Evolutionary conservation across 2,888 invertebrate genomes (phyloP), one percentile per base, ranked within the genome.

Genomic region (Dioctria linearis): DNA sequence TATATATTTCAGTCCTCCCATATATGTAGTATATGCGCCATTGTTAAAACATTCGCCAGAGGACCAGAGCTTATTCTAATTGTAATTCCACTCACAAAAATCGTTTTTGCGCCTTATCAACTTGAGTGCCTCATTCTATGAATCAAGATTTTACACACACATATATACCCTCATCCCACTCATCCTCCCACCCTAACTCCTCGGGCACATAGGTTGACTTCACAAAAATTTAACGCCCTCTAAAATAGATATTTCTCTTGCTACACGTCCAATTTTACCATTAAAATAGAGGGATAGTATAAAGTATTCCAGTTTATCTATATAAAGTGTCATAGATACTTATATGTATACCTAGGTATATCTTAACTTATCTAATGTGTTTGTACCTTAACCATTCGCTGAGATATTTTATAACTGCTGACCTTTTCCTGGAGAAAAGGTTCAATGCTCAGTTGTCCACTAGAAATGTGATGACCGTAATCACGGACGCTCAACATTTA

Each of bases 1-100:
- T 25, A 46, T 46, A 76, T 63, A 46, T 13, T 46, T 46, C 76
- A 25, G 76, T 25, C 25, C 25, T 25, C 0, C 25, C 25, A 25
- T 25, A 25, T 25, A 25, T 25, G 25, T 25, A 25, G 25, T 25
- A 25, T 25, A 25, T 25, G 2, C 2, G 25, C 25, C 76, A 76
- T 76, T 76, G 76, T 76, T 59, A 76, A 63, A 76, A 40, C 6
- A 63, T 25, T 37, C 46, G 25, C 49, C 63, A 65, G 13, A 75
- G 25, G 46, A 42, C 75, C 57, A 57, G n/a, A 49, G 57, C 43
- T 61, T 40, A 76, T 66, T 80, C 80, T 80, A 80, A 75, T 80
- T 80, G 75, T 80, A 80, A 80, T 80, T 80, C 80, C 25, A 76
- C 40, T 75, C 80, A 80, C 80, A 76, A 75, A 80, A 66, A 66